Percentiles rank a stretch among this genome's conserved stretches.
phyloP scores from a whole-genome alignment of 2,113 vertebrate species.

The Colossoma macropomum region DNA sequence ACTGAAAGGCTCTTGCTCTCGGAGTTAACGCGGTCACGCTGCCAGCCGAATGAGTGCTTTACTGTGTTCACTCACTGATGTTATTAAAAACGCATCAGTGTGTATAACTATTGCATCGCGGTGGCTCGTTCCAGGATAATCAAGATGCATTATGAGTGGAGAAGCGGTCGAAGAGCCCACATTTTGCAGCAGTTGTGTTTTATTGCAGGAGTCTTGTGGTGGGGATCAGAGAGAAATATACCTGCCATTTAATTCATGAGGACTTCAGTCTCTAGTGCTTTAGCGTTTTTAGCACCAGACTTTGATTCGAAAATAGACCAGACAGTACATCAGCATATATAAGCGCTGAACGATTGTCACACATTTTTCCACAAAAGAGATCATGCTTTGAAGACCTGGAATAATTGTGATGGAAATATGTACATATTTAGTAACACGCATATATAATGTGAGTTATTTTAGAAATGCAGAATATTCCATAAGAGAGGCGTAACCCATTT shows the following conservation, averaged over 20 bases:
- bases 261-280: not conserved
- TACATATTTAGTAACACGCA: not conserved
- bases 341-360: not conserved
- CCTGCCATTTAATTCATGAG: not conserved
- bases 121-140: not conserved
- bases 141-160: not conserved
- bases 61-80: constrained; percentile 14
- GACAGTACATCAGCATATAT: not conserved
- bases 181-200: not conserved
- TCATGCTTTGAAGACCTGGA: constrained; percentile 1
- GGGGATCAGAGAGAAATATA: not conserved
- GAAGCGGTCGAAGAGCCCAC: not conserved
- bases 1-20: not conserved
- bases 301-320: not conserved
- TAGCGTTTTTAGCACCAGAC: not conserved
- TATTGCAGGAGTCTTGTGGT: not conserved
- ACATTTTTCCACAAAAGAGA: not conserved
- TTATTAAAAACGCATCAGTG: constrained; percentile 29
- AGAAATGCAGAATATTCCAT: not conserved
- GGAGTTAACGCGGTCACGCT: constrained; percentile 22
- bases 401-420: not conserved
- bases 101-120: constrained; percentile 1
- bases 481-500: not conserved
- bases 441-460: not conserved
- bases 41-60: constrained; percentile 11